Percentiles rank a stretch among this genome's conserved stretches.
Evolutionary conservation across 2,113 vertebrate genomes (phyloP).

Genomic region (Illadopsis cleaveri): DNA sequence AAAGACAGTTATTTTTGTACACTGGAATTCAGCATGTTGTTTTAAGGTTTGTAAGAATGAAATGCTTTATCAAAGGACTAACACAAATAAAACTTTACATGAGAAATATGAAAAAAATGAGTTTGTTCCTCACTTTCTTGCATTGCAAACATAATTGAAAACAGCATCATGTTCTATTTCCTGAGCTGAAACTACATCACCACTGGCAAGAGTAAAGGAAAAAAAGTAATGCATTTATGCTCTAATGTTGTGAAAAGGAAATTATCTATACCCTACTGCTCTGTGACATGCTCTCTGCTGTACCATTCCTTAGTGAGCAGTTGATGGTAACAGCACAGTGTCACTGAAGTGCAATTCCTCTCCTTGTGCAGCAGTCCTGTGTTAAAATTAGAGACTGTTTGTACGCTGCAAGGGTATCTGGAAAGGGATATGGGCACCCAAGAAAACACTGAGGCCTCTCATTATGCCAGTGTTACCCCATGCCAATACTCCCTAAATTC

Average conservation of each 20-base stretch:
- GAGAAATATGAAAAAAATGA: not conserved
- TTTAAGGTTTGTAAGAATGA: not conserved
- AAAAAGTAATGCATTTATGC: not conserved
- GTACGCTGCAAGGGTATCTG: not conserved
- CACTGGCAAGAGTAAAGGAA: not conserved
- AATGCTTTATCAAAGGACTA: not conserved
- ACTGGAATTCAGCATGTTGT: not conserved
- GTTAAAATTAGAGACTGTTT: not conserved
- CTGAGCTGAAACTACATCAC: not conserved
- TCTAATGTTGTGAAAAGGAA: not conserved
- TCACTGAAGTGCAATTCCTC: not conserved
- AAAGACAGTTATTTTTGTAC: conserved; percentile 54
- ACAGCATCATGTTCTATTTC: not conserved
- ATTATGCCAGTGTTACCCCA: not conserved
- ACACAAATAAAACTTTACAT: conserved; percentile 32
- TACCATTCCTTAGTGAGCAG: not conserved
- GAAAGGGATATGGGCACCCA: not conserved
- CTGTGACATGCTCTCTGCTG: not conserved
- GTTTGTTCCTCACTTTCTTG: not conserved
- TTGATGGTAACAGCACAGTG: not conserved
- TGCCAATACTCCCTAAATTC: not conserved
- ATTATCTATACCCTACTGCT: not conserved
- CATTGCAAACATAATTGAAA: not conserved
- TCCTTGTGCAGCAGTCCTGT: rapidly evolving
- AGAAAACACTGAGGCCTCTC: not conserved